Base-by-base conservation (phyloP, 2,888 invertebrate species). In the Julus scanicus region DNA sequence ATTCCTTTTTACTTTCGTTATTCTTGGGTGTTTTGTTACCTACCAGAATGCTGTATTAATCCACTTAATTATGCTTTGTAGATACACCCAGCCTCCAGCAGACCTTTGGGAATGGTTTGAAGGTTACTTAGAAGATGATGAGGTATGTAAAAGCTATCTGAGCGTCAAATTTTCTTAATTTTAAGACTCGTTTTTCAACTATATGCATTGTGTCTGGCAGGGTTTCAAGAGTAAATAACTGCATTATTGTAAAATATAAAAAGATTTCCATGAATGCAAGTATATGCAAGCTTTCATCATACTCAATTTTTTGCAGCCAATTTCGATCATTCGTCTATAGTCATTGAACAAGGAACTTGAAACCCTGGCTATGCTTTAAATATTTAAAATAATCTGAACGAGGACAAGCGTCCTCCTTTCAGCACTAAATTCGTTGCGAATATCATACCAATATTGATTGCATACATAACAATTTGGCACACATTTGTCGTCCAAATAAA, bases 91-190 rank as follows among this genome's bases (percentile, higher is more conserved):
- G 92, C 98, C 98, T 20, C 99, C 99, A 0, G 95, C 95, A 87
- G 98, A 98, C 92, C 94, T 99, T 89, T 97, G 99, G 93, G 97
- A 97, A 92, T 99, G 99, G 99, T 99, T 97, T 92, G 98, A 96
- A 91, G 96, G 96, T 88, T 99, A 99, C 93, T 93, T 99, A 90
- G 97, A 98, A 91, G 99, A 99, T 92, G 96, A 97, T 91, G 98
- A 99, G 94, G 95, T 95, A 94, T 92, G 94, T 71, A 71, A 71
- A 71, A 29, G 29, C 11, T 9, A 29, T 71, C 29, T 3, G 29
- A 3, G 11, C n/a, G 9, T 71, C n/a, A 29, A 29, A 11, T 71
- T 71, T 6, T 9, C 17, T 5, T 57, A 8, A n/a, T 4, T 71
- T 71, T 20, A 71, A 3, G 8, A 3, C 2, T 29, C 4, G 11